Conservation (phyloP, 37 sponge, comb jelly and placozoan species). For the Mnemiopsis leidyi region DNA sequence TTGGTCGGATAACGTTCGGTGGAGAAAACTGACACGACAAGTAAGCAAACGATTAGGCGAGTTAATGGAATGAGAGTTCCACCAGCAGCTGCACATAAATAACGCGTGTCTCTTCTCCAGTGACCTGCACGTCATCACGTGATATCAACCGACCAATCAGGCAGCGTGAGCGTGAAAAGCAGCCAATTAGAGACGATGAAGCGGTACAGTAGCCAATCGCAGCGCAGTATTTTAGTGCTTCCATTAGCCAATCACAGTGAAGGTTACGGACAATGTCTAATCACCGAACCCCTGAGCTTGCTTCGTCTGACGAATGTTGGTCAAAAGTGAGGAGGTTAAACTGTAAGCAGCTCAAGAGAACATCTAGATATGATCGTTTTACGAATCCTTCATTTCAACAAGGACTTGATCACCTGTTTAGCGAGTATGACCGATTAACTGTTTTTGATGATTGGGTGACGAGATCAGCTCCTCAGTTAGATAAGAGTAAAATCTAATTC, state of each 20-base stretch:
- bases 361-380: no score
- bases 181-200: slow-evolving; percentile 2
- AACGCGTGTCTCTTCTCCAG: background rate
- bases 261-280: no score
- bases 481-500: no score
- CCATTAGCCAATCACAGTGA: no score
- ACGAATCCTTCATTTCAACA: no score
- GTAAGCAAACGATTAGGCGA: background rate
- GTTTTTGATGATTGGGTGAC: background rate
- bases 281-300: no score
- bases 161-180: background rate
- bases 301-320: no score
- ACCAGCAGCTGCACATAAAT: background rate
- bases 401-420: background rate
- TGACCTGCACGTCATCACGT: background rate
- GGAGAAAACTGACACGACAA: background rate
- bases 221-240: no score
- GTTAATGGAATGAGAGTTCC: background rate
- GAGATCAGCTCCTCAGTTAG: no score
- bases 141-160: background rate
- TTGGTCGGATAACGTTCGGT: background rate
- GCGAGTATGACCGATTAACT: background rate
- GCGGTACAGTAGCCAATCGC: background rate
- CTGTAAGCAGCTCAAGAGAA: no score
- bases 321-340: no score